Base-by-base conservation (phyloP, 2,797 vertebrate species). In the Synaphobranchus kaupii region DNA sequence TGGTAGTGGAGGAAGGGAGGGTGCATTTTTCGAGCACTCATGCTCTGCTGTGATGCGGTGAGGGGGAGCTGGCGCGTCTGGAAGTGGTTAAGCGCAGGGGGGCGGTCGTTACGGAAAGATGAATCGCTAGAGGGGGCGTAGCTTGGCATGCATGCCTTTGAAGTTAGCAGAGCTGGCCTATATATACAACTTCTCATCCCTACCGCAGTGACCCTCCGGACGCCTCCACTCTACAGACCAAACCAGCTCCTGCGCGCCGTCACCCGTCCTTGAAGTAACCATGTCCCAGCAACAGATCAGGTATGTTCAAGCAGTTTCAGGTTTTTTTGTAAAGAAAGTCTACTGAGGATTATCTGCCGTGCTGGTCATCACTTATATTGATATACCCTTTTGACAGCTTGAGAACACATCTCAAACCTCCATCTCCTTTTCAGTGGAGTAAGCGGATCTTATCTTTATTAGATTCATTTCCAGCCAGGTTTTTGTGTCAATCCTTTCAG, bases 231-330 rank as follows among this genome's bases (percentile, higher is more conserved):
- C 63, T 28, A 48, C 66, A 68, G 68, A 73, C 86, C 68, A n/a
- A 83, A 52, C 48, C 52, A 63, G n/a, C 86, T 56, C 13, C 66
- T 60, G 44, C n/a, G 68, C n/a, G n/a, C 68, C 56, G 31, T 25
- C 68, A 34, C 63, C 50, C 5, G 22, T 31, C 63, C n/a, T 39
- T 12, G 52, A 31, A 73, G 22, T 80, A 85, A 88, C 76, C 80
- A 93, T 93, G 92, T 44, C 92, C 84, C 90, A 92, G 82, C 92
- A 92, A 83, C 92, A 90, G 81, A 89, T 93, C 89, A 93, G 92
- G 92, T 93, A 91, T 76, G 87, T 82, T 73, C 54, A 68, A 7
- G 25, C 22, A 56, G n/a, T 83, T 78, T 39, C 73, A 44, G 28
- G 17, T 47, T 84, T 60, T 44, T 22, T 54, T 0, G n/a, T n/a